A percentile compares a stretch with the other conserved stretches of the same genome.
Conservation (phyloP, 2,113 vertebrate genomes). For the Elaphurus davidianus region DNA sequence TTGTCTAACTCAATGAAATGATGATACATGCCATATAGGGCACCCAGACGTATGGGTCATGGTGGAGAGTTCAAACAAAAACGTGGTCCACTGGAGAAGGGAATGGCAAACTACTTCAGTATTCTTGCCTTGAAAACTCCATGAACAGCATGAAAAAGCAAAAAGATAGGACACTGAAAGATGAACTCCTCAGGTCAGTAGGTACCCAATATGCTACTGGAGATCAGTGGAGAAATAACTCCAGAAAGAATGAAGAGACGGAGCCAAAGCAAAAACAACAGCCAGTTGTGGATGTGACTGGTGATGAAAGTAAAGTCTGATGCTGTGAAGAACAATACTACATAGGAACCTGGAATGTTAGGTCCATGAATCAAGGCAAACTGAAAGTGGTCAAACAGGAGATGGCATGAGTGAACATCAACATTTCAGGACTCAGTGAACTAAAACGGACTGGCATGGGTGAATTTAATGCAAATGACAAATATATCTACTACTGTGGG, state of each 20-base stretch:
- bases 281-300: background rate
- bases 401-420: background rate
- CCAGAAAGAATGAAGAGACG: background rate
- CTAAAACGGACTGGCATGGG: background rate
- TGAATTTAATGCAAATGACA: background rate
- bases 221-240: background rate
- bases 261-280: background rate
- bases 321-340: background rate
- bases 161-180: background rate
- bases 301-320: background rate
- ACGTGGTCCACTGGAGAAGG: background rate
- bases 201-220: background rate
- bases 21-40: background rate
- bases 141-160: background rate
- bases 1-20: background rate
- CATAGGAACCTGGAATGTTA: background rate
- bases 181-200: background rate
- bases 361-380: background rate
- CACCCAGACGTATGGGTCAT: background rate
- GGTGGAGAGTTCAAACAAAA: background rate
- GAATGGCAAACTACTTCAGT: background rate
- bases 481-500: background rate
- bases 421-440: background rate
- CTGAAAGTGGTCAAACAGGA: background rate
- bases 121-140: background rate